Base-by-base conservation (phyloP, 1,140 invertebrate species). In the Lineus longissimus region DNA sequence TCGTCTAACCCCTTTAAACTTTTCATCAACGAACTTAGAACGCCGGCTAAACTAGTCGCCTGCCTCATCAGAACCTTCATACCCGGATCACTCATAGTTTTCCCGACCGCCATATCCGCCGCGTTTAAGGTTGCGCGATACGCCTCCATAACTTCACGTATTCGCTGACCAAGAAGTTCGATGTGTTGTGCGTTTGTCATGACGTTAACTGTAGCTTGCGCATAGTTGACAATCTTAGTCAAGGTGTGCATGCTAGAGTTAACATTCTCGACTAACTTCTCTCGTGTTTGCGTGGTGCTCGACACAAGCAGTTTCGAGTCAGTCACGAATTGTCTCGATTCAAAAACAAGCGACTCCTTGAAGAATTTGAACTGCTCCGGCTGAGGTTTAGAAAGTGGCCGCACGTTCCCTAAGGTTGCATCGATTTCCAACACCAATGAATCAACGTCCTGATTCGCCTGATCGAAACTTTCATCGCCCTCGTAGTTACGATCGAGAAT, bases 291-390 rank as follows among this genome's bases (percentile, higher is more conserved):
- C 25, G 89, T 91, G 73, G 91, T 87, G 55, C 88, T 87, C 54
- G 91, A 89, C 15, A 94, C 91, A 64, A 95, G 84, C 41, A 89
- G 82, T 68, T 94, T 91, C 9, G 91, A 92, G 29, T 91, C 88
- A 0, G 89, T 91, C 40, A 94, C 91, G 70, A 94, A 86, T 11
- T 89, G 87, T 57, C 91, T 84, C 0, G 91, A 89, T 76, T 92
- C 90, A 31, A 86, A 84, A 0, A 90, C 89, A n/a, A 94, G 79
- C 69, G 89, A 86, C 64, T 91, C 90, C 73, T 88, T 87, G 4
- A 90, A 76, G 64, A 71, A 72, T 15, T 72, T 65, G 62, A 77
- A 74, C 60, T 77, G 72, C 40, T 55, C 59, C 11, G 65, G 66
- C 30, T 70, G 23, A n/a, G 27, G 43, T 27, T 22, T 33, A 6